Evolutionary conservation across 2,888 invertebrate genomes (phyloP).

Genomic region (Drosophila limbata): DNA sequence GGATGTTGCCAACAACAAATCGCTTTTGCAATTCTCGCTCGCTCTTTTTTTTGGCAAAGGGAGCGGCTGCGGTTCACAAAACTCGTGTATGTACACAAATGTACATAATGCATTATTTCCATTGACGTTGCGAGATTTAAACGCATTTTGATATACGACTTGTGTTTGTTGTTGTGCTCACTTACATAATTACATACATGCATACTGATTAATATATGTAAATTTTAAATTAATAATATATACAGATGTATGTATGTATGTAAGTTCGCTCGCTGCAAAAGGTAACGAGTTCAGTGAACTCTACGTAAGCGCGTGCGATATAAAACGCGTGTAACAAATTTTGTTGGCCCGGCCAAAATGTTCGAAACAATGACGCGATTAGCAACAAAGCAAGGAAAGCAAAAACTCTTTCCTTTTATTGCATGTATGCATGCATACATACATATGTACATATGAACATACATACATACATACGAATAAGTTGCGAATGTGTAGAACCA

Average conservation of each 20-base stretch:
- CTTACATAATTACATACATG: conserved; percentile 23
- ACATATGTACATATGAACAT: too few relatives aligned
- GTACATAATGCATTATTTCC: conserved; percentile 69
- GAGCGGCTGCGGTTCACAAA: conserved; percentile 65
- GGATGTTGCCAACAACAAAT: conserved; percentile 63
- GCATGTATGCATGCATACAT: not conserved
- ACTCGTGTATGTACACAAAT: conserved; percentile 32
- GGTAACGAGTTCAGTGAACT: conserved; percentile 79
- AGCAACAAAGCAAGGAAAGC: conserved; percentile 47
- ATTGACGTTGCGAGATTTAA: conserved; percentile 76
- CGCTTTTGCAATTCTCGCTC: conserved; percentile 40
- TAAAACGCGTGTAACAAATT: conserved; percentile 41
- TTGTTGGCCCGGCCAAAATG: conserved; percentile 23
- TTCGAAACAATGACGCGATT: conserved; percentile 41
- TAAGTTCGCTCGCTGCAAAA: conserved; percentile 36
- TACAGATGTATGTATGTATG: conserved; percentile 5
- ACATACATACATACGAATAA: conserved; percentile 7
- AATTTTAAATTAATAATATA: conserved; percentile 26
- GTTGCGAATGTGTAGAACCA: conserved; percentile 73
- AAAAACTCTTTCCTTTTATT: conserved; percentile 59
- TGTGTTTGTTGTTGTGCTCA: conserved; percentile 54
- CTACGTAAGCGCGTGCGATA: conserved; percentile 37
- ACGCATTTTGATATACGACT: conserved; percentile 77
- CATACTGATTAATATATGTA: conserved; percentile 28
- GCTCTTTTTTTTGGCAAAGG: conserved; percentile 61